Percentiles rank a stretch among this genome's conserved stretches.
These are phyloP conservation scores for Coreius guichenoti DNA, from an alignment of 2,797 vertebrate genomes.

Conservation along the genomic window DNA sequence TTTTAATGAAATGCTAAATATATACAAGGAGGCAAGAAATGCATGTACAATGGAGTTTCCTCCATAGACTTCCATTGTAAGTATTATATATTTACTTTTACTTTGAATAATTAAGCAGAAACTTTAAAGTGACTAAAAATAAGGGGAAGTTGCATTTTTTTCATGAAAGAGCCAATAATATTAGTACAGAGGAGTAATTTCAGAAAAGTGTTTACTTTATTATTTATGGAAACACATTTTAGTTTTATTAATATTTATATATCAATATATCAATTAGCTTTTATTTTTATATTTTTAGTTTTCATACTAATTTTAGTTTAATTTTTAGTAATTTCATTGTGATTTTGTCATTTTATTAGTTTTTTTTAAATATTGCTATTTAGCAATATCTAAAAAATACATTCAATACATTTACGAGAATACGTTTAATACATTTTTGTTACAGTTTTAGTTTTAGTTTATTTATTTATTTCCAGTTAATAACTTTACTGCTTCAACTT, in stretches of 20 bases:
- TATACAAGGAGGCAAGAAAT: neutral
- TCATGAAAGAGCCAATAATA: neutral
- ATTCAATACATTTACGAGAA: too few relatives aligned
- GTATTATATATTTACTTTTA: neutral
- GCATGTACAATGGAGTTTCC: neutral
- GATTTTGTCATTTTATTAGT: neutral
- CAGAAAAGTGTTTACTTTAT: neutral
- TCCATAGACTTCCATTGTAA: neutral
- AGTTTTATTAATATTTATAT: neutral
- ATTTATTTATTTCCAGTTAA: too few relatives aligned
- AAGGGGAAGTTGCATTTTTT: neutral
- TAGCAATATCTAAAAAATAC: too few relatives aligned
- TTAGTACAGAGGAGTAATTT: neutral
- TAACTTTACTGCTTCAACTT: too few relatives aligned
- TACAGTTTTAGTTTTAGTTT: too few relatives aligned
- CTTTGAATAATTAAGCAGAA: neutral
- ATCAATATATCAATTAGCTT: too few relatives aligned
- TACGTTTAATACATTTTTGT: too few relatives aligned
- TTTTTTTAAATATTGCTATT: neutral
- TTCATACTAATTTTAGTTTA: rapidly evolving
- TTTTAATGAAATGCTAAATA: neutral
- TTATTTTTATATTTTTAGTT: neutral
- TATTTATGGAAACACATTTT: neutral
- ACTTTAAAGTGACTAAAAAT: neutral
- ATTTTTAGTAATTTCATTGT: neutral